phyloP scores from a whole-genome alignment of 2,113 vertebrate genomes.

The Patagioenas fasciata region DNA sequence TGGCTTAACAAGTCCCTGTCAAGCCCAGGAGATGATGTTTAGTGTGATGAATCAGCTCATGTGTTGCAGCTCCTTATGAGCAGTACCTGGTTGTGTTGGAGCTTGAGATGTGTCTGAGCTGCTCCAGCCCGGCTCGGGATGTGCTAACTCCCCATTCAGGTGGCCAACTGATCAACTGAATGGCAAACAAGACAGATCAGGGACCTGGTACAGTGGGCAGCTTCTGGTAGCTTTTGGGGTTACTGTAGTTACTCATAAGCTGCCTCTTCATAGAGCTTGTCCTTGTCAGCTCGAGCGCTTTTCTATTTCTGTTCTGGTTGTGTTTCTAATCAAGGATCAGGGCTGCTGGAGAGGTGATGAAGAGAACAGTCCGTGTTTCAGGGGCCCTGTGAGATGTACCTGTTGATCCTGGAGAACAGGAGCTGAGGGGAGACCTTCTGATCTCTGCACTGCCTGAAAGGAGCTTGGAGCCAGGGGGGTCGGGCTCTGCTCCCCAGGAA shows the following conservation, averaged over 20 bases:
- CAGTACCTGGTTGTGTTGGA: background rate
- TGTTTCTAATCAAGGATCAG: background rate
- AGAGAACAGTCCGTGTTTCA: no score
- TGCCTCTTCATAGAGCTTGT: background rate
- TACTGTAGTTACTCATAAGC: fast-evolving
- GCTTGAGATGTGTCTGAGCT: background rate
- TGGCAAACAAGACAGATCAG: fast-evolving
- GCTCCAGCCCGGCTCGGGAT: background rate
- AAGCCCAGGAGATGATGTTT: background rate
- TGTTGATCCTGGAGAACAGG: no score
- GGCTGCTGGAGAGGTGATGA: background rate
- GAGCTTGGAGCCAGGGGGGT: no score
- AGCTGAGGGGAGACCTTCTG: no score
- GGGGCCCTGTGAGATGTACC: background rate
- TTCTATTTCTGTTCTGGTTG: background rate
- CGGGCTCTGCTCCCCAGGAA: no score
- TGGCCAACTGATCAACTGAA: background rate
- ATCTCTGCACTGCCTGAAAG: no score
- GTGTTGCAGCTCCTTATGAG: background rate
- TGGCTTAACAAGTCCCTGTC: background rate
- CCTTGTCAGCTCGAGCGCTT: background rate
- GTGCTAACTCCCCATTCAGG: fast-evolving
- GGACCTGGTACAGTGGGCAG: background rate
- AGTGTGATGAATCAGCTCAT: background rate
- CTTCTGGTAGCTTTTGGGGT: background rate